Percentiles rank a stretch among this genome's conserved stretches.
Conservation (phyloP, 23 tunicate genomes). For the Styela clava region DNA sequence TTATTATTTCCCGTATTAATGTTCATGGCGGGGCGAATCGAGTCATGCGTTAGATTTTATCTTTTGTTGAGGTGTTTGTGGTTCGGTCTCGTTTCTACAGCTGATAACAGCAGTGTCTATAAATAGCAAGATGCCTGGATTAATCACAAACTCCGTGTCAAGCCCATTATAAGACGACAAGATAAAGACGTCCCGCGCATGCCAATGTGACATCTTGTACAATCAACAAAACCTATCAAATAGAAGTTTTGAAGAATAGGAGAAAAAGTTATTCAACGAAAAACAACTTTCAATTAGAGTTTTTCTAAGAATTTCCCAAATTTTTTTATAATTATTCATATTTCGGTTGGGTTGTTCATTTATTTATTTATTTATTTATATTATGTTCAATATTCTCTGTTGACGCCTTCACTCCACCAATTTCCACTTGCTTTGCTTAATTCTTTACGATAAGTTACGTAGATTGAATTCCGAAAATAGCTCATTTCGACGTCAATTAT, state of each 20-base stretch:
- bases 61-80: not conserved
- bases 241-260: not conserved
- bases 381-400: too few species aligned
- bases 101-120: not conserved
- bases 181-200: not conserved
- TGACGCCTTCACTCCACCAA: too few species aligned
- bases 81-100: not conserved
- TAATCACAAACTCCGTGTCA: not conserved
- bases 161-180: not conserved
- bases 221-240: not conserved
- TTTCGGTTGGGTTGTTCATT: too few species aligned
- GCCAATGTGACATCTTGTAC: not conserved
- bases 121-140: not conserved
- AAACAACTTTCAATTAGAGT: not conserved
- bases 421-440: too few species aligned
- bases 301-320: too few species aligned
- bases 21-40: not conserved
- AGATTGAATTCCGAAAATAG: too few species aligned
- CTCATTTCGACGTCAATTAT: too few species aligned
- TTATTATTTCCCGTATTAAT: not conserved
- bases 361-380: too few species aligned
- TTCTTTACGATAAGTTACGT: too few species aligned
- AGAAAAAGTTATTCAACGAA: not conserved
- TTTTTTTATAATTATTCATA: too few species aligned
- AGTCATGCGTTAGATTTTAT: not conserved